A percentile compares a stretch with the other conserved stretches of the same genome.
phyloP scores from a whole-genome alignment of 64 coral and sea anemone species.

The Anthopleura sola region DNA sequence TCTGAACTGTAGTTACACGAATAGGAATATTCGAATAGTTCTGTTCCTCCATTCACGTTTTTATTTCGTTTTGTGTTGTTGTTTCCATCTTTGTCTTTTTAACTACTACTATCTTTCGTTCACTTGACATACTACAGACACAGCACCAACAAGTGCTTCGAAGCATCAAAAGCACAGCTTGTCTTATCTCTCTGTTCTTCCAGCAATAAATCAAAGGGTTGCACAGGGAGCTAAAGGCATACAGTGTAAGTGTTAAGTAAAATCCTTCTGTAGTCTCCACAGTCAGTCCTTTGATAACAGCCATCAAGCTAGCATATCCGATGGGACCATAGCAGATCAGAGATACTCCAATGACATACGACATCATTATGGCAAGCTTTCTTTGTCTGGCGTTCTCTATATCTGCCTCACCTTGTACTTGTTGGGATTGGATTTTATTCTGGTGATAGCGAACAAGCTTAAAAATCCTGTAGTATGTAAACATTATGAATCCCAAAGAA shows the following conservation, averaged over 20 bases:
- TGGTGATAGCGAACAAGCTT: conserved; percentile 14
- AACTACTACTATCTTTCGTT: background rate
- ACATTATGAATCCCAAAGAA: background rate
- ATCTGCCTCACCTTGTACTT: background rate
- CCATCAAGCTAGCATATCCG: background rate
- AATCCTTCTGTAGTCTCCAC: background rate
- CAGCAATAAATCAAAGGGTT: conserved; percentile 20
- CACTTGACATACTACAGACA: background rate
- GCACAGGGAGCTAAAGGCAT: background rate
- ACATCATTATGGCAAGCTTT: conserved; percentile 22
- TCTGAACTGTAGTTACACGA: too few species aligned
- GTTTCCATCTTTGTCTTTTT: background rate
- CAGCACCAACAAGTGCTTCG: background rate
- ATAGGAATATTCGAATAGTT: too few species aligned
- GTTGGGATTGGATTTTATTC: background rate
- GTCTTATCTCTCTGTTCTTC: conserved; percentile 2
- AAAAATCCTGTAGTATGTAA: background rate
- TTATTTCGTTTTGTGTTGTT: background rate
- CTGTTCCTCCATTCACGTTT: background rate
- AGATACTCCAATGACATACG: conserved; percentile 4
- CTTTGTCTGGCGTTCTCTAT: background rate
- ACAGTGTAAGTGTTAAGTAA: background rate
- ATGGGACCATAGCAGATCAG: background rate
- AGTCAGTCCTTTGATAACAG: background rate
- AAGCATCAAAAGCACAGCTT: background rate